Evolutionary conservation across 1,140 invertebrate species (phyloP).

Genomic region (Anoplolepis gracilipes): DNA sequence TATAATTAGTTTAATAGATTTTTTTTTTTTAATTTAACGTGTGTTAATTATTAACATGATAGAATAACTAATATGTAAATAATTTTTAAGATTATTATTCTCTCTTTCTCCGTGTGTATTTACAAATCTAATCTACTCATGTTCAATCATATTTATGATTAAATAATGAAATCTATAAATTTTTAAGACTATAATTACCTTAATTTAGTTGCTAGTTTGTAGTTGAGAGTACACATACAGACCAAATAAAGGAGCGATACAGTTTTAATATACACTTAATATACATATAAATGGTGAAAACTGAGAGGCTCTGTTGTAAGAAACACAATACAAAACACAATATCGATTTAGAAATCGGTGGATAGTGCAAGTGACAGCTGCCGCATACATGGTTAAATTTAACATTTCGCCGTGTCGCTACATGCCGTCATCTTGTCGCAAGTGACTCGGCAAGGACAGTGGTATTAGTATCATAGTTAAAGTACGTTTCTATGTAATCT

Average conservation of each 20-base stretch:
- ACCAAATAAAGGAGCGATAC: background rate
- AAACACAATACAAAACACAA: background rate
- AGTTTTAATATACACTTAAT: background rate
- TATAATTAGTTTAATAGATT: background rate
- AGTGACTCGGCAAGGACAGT: constrained; percentile 28
- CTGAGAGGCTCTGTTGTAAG: background rate
- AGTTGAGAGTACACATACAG: background rate
- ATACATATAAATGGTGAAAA: background rate
- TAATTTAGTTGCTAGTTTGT: background rate
- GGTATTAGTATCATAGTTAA: constrained; percentile 40
- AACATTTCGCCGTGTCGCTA: constrained; percentile 19
- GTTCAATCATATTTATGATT: background rate
- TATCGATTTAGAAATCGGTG: constrained; percentile 27
- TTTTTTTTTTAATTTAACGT: background rate
- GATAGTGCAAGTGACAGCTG: constrained; percentile 41
- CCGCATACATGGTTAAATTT: constrained; percentile 21
- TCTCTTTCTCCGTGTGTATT: background rate
- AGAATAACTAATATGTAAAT: background rate
- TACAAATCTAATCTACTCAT: background rate
- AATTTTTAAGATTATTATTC: background rate
- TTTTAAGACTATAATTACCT: background rate
- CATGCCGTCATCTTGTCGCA: constrained; percentile 22
- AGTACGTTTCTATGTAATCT: constrained; percentile 15
- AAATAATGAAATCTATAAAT: background rate
- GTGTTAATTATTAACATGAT: background rate